Base-by-base conservation (phyloP, 2,797 vertebrate species). In the Mus spretus region DNA sequence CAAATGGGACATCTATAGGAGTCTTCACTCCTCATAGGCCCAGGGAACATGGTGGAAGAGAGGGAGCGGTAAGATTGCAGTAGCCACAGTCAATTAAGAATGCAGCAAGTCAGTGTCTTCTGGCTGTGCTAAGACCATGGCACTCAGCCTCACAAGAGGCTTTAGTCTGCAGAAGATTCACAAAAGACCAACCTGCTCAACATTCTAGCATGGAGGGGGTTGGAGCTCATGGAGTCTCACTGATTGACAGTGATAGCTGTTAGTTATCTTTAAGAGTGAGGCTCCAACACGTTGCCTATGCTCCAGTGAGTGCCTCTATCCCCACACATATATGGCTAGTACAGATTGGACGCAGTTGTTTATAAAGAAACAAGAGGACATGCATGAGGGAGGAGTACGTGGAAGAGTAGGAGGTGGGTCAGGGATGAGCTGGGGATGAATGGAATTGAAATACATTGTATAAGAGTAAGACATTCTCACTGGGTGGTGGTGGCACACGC, bases 271-370 rank as follows among this genome's bases (percentile, higher is more conserved):
- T 28, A 57, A 10, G 14, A 28, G 22, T 40, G 34, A 7, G n/a
- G n/a, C 20, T 50, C 61, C 82, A 65, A 19, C 31, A 65, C 17
- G 61, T 47, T 65, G 40, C 34, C 22, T 13, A 74, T 40, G 53
- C 24, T 88, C 17, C 2, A 4, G n/a, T 74, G 50, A 50, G 3
- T 40, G 40, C 53, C 10, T 6, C 9, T 74, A 40, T 17, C 57
- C 3, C 12, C 5, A 74, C 13, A n/a, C 11, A 19, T 13, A 7
- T 31, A 74, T 12, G 4, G 34, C 1, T 7, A 86, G 0, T 37
- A 74, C 1, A 26, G 28, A 72, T 1, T 40, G 2, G 34, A 74
- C 7, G 28, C 50, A 40, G 53, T 74, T 19, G 15, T 87, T 50
- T 57, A 57, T 31, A 57, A 74, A 74, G 83, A 53, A 86, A 24